Percentiles rank a stretch among this genome's conserved stretches.
These are phyloP conservation scores for Rhineura floridana DNA, from an alignment of 2,113 vertebrate species.

Conservation along the genomic window DNA sequence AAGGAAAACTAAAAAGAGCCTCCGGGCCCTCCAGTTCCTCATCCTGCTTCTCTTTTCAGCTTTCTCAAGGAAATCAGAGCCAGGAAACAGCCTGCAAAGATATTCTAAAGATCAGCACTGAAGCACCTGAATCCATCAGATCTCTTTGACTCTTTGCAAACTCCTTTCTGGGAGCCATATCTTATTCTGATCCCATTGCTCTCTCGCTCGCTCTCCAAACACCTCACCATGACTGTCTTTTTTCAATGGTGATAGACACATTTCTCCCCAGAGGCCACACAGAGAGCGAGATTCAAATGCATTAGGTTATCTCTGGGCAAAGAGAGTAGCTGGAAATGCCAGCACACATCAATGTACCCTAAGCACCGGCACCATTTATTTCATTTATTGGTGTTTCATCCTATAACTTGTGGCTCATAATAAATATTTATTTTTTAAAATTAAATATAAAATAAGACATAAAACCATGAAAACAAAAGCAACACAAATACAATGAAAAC, in stretches of 20 bases:
- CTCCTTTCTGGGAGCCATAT: background rate
- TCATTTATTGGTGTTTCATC: background rate
- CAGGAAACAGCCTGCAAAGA: background rate
- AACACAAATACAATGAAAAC: background rate
- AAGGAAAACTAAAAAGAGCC: background rate
- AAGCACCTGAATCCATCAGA: background rate
- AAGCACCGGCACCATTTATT: accelerated
- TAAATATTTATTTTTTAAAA: background rate
- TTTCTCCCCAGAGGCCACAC: background rate
- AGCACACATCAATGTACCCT: background rate
- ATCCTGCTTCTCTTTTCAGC: background rate
- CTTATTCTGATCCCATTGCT: background rate
- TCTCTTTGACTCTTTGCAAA: background rate
- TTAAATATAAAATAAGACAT: background rate
- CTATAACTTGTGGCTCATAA: background rate
- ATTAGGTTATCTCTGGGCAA: too few relatives aligned
- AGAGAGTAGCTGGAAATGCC: background rate
- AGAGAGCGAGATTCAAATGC: background rate
- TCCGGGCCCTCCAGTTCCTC: background rate
- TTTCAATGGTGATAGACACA: background rate
- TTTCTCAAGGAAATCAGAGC: slow-evolving; percentile 1
- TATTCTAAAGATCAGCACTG: background rate
- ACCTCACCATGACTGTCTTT: background rate
- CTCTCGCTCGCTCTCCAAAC: background rate
- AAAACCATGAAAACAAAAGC: background rate